Evolutionary conservation across 1,140 invertebrate species (phyloP).

Genomic region (Lasioglossum baleicum): DNA sequence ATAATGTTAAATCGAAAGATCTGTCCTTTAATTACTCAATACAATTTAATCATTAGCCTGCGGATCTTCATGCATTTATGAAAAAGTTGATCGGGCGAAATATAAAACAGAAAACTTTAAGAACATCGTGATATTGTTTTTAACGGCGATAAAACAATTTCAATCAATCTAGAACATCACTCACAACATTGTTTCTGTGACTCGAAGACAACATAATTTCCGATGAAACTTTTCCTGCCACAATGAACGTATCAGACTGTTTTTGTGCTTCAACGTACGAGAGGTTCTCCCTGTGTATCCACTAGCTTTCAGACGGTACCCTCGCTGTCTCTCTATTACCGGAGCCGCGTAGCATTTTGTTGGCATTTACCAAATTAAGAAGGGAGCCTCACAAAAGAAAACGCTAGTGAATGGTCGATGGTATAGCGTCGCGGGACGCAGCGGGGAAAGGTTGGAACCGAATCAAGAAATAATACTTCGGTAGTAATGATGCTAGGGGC

Average conservation of each 20-base stretch:
- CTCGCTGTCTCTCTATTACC: constrained; percentile 54
- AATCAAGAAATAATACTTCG: constrained; percentile 70
- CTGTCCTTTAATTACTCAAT: too few species aligned
- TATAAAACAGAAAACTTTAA: too few species aligned
- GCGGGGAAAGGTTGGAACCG: constrained; percentile 59
- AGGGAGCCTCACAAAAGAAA: constrained; percentile 60
- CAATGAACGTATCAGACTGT: constrained; percentile 35
- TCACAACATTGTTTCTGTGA: background rate
- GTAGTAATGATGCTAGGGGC: constrained; percentile 60
- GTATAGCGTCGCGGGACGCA: constrained; percentile 21
- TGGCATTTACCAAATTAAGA: constrained; percentile 73
- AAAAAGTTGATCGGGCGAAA: too few species aligned
- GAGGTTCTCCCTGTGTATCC: constrained; percentile 34
- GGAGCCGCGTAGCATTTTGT: constrained; percentile 62
- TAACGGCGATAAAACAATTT: too few species aligned
- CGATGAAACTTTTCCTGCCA: constrained; percentile 30
- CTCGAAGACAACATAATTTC: constrained; percentile 11
- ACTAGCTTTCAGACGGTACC: constrained; percentile 48
- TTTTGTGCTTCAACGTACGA: constrained; percentile 14
- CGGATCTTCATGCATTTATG: too few species aligned
- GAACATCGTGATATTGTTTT: too few species aligned
- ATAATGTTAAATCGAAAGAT: too few species aligned
- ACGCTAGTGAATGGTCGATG: constrained; percentile 55
- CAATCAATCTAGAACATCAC: too few species aligned
- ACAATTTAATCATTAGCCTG: too few species aligned